phyloP scores from a whole-genome alignment of 2,888 invertebrate species.

The Lomographa bimaculata region DNA sequence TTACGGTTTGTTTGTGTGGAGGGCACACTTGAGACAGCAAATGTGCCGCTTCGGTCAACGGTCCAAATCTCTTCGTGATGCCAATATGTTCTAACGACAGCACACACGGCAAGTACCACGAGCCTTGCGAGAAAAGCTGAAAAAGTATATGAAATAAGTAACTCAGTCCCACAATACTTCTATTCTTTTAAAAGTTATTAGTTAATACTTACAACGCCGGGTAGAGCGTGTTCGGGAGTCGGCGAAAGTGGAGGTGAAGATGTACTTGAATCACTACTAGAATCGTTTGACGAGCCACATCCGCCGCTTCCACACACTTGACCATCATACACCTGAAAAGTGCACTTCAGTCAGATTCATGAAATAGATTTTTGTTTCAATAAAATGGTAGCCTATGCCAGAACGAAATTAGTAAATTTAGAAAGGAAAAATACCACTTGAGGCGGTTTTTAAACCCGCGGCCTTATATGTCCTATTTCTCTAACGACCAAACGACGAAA shows the following conservation, averaged over 20 bases:
- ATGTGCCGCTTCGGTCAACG: conserved; percentile 92
- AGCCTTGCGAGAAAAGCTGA: conserved; percentile 92
- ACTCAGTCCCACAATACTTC: too few relatives aligned
- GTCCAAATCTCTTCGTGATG: conserved; percentile 90
- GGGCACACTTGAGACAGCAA: conserved; percentile 92
- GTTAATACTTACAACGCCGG: conserved; percentile 92
- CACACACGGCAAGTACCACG: conserved; percentile 91
- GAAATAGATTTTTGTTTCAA: too few relatives aligned
- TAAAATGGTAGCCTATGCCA: too few relatives aligned
- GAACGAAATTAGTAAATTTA: too few relatives aligned
- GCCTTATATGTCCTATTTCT: too few relatives aligned
- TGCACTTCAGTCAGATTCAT: neutral
- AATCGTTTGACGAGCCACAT: conserved; percentile 86
- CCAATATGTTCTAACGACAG: conserved; percentile 95
- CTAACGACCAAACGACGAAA: too few relatives aligned
- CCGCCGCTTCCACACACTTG: conserved; percentile 77
- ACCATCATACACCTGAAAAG: conserved; percentile 67
- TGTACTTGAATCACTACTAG: conserved; percentile 97
- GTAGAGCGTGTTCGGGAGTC: conserved; percentile 94
- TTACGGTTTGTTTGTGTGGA: conserved; percentile 86
- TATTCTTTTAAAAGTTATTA: neutral
- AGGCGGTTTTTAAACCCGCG: too few relatives aligned
- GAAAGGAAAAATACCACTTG: too few relatives aligned
- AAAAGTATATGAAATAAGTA: conserved; percentile 21
- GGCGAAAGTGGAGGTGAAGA: conserved; percentile 95